These are phyloP conservation scores for Microcebus griseorufus DNA, from an alignment of 2,113 vertebrate species.

Conservation along the genomic window DNA sequence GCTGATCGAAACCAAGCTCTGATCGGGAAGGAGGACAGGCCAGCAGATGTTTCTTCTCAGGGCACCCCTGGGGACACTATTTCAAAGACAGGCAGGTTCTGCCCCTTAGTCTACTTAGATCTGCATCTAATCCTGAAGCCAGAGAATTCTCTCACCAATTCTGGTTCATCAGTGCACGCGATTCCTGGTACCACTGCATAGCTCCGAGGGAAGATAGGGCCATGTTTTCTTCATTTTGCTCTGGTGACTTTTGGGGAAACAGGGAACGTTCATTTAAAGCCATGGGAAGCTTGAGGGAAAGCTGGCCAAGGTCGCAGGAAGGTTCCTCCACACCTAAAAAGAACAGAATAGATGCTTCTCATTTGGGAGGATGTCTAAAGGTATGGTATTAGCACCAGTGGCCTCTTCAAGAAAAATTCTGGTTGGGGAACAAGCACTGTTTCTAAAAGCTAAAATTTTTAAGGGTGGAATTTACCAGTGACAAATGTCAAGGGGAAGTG, in stretches of 20 bases:
- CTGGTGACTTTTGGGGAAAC: not conserved
- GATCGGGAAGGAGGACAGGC: not conserved
- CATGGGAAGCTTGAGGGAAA: not conserved
- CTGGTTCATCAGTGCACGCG: not conserved
- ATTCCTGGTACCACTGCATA: not conserved
- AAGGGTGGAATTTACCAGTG: not conserved
- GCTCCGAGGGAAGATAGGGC: not conserved
- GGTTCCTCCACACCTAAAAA: not conserved
- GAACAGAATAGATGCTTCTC: not conserved
- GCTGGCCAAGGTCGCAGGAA: not conserved
- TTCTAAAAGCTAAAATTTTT: not conserved
- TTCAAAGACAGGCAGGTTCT: constrained; percentile 20
- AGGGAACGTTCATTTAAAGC: not conserved
- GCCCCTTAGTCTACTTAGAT: not conserved
- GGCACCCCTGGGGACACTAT: not conserved
- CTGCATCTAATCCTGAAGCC: not conserved
- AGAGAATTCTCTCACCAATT: not conserved
- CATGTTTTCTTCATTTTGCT: not conserved
- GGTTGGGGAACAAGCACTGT: not conserved
- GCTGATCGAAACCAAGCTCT: not conserved
- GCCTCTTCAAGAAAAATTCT: not conserved
- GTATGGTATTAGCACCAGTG: fast-evolving
- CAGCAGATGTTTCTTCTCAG: not conserved
- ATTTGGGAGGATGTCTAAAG: not conserved
- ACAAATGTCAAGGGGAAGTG: not conserved